Conservation (phyloP, 2,797 vertebrate species). For the Scolopax rusticola region DNA sequence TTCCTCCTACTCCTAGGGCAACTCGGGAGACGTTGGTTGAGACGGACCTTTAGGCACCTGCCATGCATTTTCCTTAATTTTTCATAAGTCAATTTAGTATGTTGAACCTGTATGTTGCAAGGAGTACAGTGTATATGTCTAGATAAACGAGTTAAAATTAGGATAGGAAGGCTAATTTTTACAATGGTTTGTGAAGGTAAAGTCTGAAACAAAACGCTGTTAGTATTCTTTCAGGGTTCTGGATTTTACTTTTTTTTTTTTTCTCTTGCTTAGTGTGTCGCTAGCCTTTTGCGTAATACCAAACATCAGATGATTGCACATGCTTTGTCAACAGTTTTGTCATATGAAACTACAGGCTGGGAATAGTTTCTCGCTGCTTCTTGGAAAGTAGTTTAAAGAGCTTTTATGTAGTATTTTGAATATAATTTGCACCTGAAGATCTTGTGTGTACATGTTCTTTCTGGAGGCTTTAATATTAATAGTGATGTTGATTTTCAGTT, state of each 20-base stretch:
- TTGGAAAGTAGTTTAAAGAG: not conserved
- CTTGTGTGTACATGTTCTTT: not conserved
- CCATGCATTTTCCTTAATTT: not conserved
- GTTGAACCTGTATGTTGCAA: rapidly evolving
- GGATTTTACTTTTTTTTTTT: not conserved
- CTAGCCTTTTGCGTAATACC: not conserved
- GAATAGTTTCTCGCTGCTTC: not conserved
- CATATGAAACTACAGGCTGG: not conserved
- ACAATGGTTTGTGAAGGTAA: not conserved
- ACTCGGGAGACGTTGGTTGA: not conserved
- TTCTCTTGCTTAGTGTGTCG: not conserved
- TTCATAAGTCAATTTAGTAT: not conserved
- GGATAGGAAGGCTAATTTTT: not conserved
- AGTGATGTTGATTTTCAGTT: not conserved
- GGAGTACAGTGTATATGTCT: not conserved
- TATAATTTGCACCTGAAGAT: not conserved
- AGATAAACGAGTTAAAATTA: not conserved
- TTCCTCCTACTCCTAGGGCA: not conserved
- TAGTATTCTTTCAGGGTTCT: not conserved
- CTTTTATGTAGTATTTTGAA: not conserved
- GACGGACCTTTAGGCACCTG: not conserved
- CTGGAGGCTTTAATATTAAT: not conserved
- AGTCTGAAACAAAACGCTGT: not conserved
- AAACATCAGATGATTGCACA: not conserved
- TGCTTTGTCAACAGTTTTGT: slow-evolving; percentile 2